phyloP scores from a whole-genome alignment of 2,113 vertebrate species.

The Phalacrocorax pelagicus region DNA sequence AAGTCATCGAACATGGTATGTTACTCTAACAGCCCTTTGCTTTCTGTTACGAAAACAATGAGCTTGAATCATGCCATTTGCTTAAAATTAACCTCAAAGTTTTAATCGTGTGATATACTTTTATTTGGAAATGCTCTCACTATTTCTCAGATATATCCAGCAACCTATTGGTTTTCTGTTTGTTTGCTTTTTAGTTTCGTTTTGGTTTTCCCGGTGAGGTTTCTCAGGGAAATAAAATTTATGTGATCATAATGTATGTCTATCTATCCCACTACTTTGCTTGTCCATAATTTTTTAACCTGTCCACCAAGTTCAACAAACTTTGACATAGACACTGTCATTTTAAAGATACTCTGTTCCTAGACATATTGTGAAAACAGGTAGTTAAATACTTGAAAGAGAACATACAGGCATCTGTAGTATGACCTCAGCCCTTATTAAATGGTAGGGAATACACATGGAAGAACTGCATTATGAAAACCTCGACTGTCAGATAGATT shows the following conservation, averaged over 20 bases:
- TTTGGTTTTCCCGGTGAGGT: background rate
- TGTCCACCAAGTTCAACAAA: background rate
- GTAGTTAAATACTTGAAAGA: background rate
- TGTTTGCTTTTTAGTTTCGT: background rate
- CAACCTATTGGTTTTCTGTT: background rate
- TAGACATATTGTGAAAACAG: background rate
- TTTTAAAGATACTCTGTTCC: background rate
- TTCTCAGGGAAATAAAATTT: background rate
- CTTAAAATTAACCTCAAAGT: background rate
- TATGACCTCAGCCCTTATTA: background rate
- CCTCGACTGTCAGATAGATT: background rate
- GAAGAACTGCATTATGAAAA: background rate
- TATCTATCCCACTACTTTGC: background rate
- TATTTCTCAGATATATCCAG: background rate
- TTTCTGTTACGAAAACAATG: background rate
- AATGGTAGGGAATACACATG: background rate
- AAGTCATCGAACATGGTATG: background rate
- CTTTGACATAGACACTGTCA: background rate
- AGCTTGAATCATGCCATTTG: background rate
- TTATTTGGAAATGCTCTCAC: background rate
- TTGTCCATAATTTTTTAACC: conserved; percentile 10
- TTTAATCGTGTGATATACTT: background rate
- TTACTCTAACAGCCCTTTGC: background rate
- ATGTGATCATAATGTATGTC: background rate
- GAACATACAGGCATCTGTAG: background rate